These are phyloP conservation scores for Cynocephalus volans DNA, from an alignment of 2,113 vertebrate genomes.

Conservation along the genomic window DNA sequence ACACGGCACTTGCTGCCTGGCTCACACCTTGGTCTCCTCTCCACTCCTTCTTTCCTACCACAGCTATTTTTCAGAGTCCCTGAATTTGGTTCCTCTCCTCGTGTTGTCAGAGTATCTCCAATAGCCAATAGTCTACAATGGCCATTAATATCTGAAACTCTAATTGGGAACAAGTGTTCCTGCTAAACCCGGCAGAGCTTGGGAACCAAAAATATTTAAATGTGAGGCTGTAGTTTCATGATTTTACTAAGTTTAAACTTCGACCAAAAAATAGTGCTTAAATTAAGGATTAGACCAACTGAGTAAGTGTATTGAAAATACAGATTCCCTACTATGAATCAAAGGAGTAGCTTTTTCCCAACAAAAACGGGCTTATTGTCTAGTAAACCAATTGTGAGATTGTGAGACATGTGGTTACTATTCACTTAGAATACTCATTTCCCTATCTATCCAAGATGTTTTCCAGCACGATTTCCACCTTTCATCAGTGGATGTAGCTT, in stretches of 20 bases:
- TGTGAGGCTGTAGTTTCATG: not conserved
- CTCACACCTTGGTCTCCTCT: fast-evolving
- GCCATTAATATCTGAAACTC: not conserved
- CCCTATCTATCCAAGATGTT: not conserved
- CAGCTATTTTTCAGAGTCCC: not conserved
- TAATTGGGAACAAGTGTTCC: not conserved
- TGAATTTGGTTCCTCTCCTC: not conserved
- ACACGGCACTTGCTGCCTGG: fast-evolving
- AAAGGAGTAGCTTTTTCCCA: not conserved
- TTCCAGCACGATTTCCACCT: not conserved
- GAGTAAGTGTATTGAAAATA: slow-evolving; percentile 24
- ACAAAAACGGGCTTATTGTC: not conserved
- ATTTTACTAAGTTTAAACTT: slow-evolving; percentile 11
- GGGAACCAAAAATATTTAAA: not conserved
- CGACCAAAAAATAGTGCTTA: not conserved
- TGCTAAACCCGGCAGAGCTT: not conserved
- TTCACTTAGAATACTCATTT: not conserved
- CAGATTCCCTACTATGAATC: not conserved
- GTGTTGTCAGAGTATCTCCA: not conserved
- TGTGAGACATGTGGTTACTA: not conserved
- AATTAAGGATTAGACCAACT: not conserved
- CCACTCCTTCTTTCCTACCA: not conserved
- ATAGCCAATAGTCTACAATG: not conserved
- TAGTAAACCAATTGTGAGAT: not conserved
- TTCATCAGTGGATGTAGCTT: not conserved